Conservation (phyloP, 2,888 invertebrate species). For the Idaea biselata region DNA sequence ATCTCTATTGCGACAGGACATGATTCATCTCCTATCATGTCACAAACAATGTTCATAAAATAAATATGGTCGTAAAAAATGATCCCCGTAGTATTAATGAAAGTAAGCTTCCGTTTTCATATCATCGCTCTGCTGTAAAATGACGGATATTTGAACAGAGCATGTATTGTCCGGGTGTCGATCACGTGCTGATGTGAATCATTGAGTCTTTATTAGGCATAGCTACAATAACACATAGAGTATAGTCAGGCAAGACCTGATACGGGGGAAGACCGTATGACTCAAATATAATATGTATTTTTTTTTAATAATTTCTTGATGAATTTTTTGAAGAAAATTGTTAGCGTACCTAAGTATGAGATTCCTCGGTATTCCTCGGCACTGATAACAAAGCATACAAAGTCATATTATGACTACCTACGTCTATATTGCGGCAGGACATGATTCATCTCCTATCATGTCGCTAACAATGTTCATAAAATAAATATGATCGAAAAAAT, state of each 20-base stretch:
- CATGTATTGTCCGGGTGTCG: constrained; percentile 14
- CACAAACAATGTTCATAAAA: background rate
- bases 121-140: constrained; percentile 1
- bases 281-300: too few species aligned
- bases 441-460: background rate
- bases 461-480: background rate
- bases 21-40: background rate
- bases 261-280: too few species aligned
- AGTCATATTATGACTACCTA: too few species aligned
- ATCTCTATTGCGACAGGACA: background rate
- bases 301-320: too few species aligned
- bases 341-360: too few species aligned
- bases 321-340: too few species aligned
- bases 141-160: constrained; percentile 9
- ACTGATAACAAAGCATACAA: too few species aligned
- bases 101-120: constrained; percentile 4
- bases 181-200: constrained; percentile 12
- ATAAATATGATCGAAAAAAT: background rate
- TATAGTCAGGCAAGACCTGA: too few species aligned
- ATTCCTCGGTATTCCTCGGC: too few species aligned
- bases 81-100: background rate
- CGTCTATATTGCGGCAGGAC: background rate
- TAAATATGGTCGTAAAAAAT: background rate
- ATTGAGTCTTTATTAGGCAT: background rate
- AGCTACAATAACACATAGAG: background rate